Base-by-base conservation (phyloP, 2,888 invertebrate species). In the Heliconius ismenius region DNA sequence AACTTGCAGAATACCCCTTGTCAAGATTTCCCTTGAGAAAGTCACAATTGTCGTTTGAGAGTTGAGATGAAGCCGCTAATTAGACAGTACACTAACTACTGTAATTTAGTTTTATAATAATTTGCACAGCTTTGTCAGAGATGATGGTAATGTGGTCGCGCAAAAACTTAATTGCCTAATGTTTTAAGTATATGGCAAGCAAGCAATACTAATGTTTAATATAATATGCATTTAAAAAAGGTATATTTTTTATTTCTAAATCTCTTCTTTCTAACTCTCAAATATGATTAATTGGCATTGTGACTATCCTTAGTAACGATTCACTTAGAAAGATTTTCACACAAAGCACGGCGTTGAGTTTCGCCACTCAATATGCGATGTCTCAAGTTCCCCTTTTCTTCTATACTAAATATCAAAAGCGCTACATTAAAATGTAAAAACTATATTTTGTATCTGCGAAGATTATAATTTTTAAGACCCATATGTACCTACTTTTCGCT, bases 21-120 rank as follows among this genome's bases (percentile, higher is more conserved):
- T 49, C 24, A 74, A 67, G 74, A 72, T 74, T 78, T 72, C 76
- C 76, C 74, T 74, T 58, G 75, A 77, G 77, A 79, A 79, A 79
- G 79, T 77, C 26, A 62, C 62, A 73, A 68, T 73, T 26, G 76
- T 65, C 43, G 63, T 10, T 58, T 65, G 64, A 72, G 63, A 63
- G 18, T 70, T 64, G 63, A 72, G 54, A 64, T 64, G 73, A 39
- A 65, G 43, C 32, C 74, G 68, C 67, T 75, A 77, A 77, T 77
- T 75, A 75, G 68, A 49, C 36, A 63, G 64, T 63, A 32, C 65
- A 39, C 79, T 79, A 79, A 79, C 73, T 58, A 75, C 73, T 75
- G 32, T 69, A 75, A 79, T 79, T 76, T 74, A 63, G 58, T 32
- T 73, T 70, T 70, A 67, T 49, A 69, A 32, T n/a, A 70, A 63